Conservation (phyloP, 2,888 invertebrate genomes). For the Hypolimnas misippus region DNA sequence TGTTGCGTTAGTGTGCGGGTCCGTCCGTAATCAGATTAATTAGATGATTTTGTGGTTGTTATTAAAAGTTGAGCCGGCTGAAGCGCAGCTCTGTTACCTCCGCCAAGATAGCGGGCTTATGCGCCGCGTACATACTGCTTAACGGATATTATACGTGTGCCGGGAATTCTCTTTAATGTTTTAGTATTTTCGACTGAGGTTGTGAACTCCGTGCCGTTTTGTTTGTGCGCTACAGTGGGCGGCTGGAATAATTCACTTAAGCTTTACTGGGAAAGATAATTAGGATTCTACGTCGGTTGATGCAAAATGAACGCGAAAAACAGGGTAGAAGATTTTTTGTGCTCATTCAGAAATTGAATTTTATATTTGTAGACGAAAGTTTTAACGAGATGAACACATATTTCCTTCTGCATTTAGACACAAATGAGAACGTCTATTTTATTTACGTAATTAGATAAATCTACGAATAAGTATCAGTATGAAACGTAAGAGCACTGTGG, state of each 20-base stretch:
- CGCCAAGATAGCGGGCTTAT: conserved; percentile 79
- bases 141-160: conserved; percentile 79
- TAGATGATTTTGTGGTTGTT: conserved; percentile 80
- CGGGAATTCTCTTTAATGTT: conserved; percentile 80
- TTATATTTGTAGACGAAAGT: conserved; percentile 79
- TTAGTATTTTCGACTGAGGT: conserved; percentile 83
- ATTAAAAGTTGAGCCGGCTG: conserved; percentile 82
- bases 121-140: conserved; percentile 73
- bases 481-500: conserved; percentile 21
- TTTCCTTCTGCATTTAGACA: conserved; percentile 67
- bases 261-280: conserved; percentile 84
- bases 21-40: conserved; percentile 80
- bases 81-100: conserved; percentile 73
- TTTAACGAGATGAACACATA: conserved; percentile 75
- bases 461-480: conserved; percentile 36
- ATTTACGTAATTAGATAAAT: conserved; percentile 62
- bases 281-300: conserved; percentile 82
- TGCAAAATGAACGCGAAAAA: conserved; percentile 83
- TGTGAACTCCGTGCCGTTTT: conserved; percentile 80
- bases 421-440: conserved; percentile 61
- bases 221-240: conserved; percentile 81
- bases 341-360: conserved; percentile 83
- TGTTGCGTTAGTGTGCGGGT: conserved; percentile 68
- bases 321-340: conserved; percentile 78
- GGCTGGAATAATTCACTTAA: conserved; percentile 83